Percentiles rank a stretch among this genome's conserved stretches.
Conservation (phyloP, 2,888 invertebrate species). For the Lepidocyrtoides sp. region DNA sequence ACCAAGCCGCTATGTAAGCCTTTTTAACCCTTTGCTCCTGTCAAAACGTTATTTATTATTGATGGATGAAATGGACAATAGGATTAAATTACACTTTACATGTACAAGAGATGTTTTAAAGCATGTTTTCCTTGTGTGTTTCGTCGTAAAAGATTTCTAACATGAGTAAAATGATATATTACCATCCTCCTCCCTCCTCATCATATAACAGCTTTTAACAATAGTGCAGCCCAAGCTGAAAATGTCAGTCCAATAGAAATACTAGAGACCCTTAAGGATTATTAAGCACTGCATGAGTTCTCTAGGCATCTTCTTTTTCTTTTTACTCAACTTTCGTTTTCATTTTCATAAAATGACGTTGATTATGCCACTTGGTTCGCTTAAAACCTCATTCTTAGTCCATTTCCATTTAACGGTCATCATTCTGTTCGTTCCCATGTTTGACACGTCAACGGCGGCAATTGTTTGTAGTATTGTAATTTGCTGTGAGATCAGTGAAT, state of each 20-base stretch:
- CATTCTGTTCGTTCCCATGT: background rate
- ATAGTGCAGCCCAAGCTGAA: background rate
- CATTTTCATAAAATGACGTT: slow-evolving; percentile 34
- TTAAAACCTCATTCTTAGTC: background rate
- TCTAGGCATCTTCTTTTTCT: background rate
- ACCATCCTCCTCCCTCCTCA: background rate
- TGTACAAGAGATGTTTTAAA: too few species aligned
- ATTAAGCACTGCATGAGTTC: slow-evolving; percentile 2
- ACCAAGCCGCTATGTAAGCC: background rate
- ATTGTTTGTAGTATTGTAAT: background rate
- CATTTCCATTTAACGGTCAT: slow-evolving; percentile 8
- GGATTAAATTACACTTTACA: background rate
- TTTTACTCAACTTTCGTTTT: slow-evolving; percentile 33
- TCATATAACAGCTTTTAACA: background rate
- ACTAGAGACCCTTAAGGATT: background rate
- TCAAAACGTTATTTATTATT: background rate
- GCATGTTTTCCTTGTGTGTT: background rate
- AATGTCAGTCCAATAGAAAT: background rate
- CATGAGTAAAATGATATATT: background rate
- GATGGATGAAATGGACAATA: background rate
- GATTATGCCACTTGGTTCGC: background rate
- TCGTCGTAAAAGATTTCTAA: background rate
- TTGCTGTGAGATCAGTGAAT: background rate
- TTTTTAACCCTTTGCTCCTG: background rate
- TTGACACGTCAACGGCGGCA: slow-evolving; percentile 1